Evolutionary conservation across 2,113 vertebrate species (phyloP), one percentile per base, ranked within the genome.

Genomic region (Capreolus pygargus): DNA sequence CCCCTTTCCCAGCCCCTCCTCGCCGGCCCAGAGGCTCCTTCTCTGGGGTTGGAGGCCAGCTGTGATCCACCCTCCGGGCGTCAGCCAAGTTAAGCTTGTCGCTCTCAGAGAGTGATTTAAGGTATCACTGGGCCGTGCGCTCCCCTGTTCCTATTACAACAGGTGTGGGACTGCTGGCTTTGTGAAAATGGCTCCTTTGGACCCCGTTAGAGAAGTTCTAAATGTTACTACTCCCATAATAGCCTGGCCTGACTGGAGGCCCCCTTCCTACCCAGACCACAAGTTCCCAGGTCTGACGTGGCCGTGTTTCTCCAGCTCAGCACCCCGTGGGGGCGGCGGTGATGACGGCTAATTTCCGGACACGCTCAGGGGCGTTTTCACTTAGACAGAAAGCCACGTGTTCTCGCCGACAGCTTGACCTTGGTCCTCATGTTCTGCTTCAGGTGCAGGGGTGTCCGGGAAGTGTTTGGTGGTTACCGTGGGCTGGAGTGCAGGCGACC

Each of bases 401-500:
- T 82, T 33, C 21, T 84, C 89, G 70, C 33, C 19, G 87, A 55
- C 52, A 50, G 61, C 85, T 91, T 64, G 21, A 88, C 58, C 47
- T 81, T 47, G 39, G n/a, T 82, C 86, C 88, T 91, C 23, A 10
- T 6, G 67, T 47, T 57, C 55, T n/a, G 27, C 79, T 36, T 60
- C 33, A 21, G 74, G 23, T 70, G 3, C 15, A 1, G 27, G 5
- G 30, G 45, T 55, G 33, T 45, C 45, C 45, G 60, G 90, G 58
- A 78, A 85, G 52, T 16, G 54, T 25, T 52, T 54, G 50, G 33
- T 0, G 12, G 33, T n/a, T 9, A 23, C 47, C 1, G 17, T 3
- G 25, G 21, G 9, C 45, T 39, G 2, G n/a, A 33, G 3, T 0
- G 1, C 30, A 12, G 16, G 30, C 27, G 12, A 1, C 16, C 55